Evolutionary conservation across 2,888 invertebrate genomes (phyloP), one percentile per base, ranked within the genome.

Genomic region (Pristionchus japonicus): DNA sequence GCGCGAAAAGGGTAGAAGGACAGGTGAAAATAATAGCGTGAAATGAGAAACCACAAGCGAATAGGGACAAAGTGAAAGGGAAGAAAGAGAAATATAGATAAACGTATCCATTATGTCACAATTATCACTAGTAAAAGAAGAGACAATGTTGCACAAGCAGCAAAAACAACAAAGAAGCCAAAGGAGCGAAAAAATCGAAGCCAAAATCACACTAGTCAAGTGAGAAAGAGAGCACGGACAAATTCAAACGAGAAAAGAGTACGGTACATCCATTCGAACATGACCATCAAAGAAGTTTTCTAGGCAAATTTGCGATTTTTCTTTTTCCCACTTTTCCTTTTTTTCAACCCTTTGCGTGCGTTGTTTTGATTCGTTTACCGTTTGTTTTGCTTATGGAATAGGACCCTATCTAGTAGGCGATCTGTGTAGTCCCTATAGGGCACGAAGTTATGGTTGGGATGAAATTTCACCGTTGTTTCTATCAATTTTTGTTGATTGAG

Each of bases 151-250:
- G 23, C 9, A n/a, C n/a, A n/a, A 57, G 57, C 23, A 7, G 4
- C 23, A 20, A 20, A 57, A n/a, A n/a, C n/a, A n/a, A 57, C 57
- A 57, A 57, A 57, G 57, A 57, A 57, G 23, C 3, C 23, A 20
- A 23, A 7, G 64, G 47, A 20, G 64, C 7, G n/a, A 3, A 49
- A 34, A 7, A 70, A 47, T 27, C 86, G 86, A 85, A n/a, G 23
- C 17, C 67, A 23, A 52, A 86, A 70, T 84, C 84, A 84, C 84
- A 84, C 37, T 84, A n/a, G 84, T 84, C 84, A 84, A 84, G 52
- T 13, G 37, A 13, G n/a, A 27, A 7, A 27, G 23, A 27, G n/a
- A n/a, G 20, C 49, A 37, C 82, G 52, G 27, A 4, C n/a, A n/a
- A 52, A 74, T 74, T 87, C 77, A 49, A 87, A 87, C 11, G 15